Conservation (phyloP, 2,113 vertebrate genomes). For the Dicaeum eximium region DNA sequence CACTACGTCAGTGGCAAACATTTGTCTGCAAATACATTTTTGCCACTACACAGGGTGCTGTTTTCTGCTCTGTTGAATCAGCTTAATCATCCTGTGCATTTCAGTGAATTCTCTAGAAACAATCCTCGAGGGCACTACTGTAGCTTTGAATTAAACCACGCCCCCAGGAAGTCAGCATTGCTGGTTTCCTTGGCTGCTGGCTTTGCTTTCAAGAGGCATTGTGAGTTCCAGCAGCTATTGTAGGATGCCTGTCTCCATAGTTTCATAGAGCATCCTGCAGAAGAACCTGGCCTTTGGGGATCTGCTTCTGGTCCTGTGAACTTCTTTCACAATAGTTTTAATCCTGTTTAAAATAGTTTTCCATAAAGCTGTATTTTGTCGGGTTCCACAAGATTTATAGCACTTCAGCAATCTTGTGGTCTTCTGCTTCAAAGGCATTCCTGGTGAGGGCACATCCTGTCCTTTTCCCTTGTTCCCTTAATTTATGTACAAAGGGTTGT, state of each 20-base stretch:
- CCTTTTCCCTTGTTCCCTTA: neutral
- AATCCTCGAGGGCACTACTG: rapidly evolving
- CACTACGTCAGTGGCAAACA: neutral
- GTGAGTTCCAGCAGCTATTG: neutral
- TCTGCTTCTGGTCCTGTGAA: neutral
- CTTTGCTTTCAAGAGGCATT: neutral
- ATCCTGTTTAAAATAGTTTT: neutral
- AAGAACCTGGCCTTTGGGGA: neutral
- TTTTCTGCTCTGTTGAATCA: neutral
- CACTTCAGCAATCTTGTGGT: rapidly evolving
- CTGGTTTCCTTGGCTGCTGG: neutral
- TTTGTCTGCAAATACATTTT: neutral
- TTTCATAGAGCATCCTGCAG: neutral
- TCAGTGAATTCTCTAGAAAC: neutral
- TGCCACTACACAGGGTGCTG: neutral
- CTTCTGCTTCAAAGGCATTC: neutral
- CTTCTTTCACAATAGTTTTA: neutral
- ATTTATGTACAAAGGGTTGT: neutral
- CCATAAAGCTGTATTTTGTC: neutral
- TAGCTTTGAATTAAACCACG: neutral
- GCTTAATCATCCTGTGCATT: neutral
- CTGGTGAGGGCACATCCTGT: neutral
- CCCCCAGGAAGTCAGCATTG: neutral
- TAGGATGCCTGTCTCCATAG: neutral
- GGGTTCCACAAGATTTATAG: neutral